phyloP scores from a whole-genome alignment of 2,113 vertebrate species.

The Rhea americana region DNA sequence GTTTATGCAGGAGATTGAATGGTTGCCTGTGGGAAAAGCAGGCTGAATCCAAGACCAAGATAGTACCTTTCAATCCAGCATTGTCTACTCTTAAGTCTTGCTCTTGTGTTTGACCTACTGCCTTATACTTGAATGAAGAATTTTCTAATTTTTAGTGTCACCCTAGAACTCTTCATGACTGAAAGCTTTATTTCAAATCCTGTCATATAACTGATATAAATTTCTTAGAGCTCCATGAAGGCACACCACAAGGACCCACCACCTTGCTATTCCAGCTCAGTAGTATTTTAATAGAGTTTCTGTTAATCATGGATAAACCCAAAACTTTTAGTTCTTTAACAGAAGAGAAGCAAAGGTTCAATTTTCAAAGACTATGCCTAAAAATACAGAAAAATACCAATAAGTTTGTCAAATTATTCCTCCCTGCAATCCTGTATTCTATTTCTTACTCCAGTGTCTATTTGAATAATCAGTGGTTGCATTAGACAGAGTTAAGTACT shows the following conservation, averaged over 20 bases:
- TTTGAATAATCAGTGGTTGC: too few relatives aligned
- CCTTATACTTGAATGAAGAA: background rate
- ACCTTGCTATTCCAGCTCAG: background rate
- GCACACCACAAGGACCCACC: accelerated
- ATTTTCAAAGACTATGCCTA: background rate
- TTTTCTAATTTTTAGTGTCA: background rate
- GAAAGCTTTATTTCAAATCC: background rate
- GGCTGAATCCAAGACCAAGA: background rate
- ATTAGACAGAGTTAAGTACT: too few relatives aligned
- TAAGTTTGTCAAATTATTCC: too few relatives aligned
- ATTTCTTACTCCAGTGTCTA: too few relatives aligned
- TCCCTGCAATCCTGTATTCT: too few relatives aligned
- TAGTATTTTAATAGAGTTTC: background rate
- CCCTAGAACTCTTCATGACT: background rate
- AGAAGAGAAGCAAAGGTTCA: background rate
- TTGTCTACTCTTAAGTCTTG: background rate
- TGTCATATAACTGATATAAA: background rate
- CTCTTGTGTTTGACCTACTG: background rate
- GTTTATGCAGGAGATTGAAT: background rate
- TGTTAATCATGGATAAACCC: background rate
- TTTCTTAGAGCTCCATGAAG: background rate
- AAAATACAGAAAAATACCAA: too few relatives aligned
- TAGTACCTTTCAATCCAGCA: background rate
- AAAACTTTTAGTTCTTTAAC: background rate
- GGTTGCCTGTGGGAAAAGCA: background rate